Base-by-base conservation (phyloP, 2,797 vertebrate genomes). In the Tokudaia tokunoshimensis region DNA sequence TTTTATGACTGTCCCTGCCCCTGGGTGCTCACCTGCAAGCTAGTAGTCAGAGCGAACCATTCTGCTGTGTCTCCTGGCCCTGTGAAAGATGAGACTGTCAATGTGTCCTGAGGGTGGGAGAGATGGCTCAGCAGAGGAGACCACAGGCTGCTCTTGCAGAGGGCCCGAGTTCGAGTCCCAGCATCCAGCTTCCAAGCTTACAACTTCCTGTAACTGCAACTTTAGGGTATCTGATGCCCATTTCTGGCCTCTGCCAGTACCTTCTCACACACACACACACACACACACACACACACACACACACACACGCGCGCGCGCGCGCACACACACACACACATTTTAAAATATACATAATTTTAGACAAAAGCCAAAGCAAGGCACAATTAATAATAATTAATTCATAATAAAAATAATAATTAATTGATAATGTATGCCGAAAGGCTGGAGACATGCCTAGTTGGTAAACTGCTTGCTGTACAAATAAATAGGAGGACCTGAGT, bases 221-320 rank as follows among this genome's bases (percentile, higher is more conserved):
- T 72, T 15, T 22, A 41, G 34, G 50, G 7, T 2, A 72, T 20
- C 67, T 72, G 67, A 70, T 19, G 8, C 6, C 10, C 31, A 52
- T 47, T 86, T 50, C 34, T 52, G 84, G 22, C 34, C 47, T 86
- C 20, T 26, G 19, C 20, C 17, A 70, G 44, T 24, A 70, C 44
- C 31, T 70, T 20, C 44, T 9, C 0, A 8, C 31, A 5, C 20
- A 4, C 6, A 4, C 2, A 1, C 61, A 13, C 29, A 8, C 29
- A 0, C 26, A 11, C 82, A 47, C 59, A 44, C 24, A 63, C 15
- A 83, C 31, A 37, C 37, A 83, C 22, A 63, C 55, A 63, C 24
- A 31, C 22, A 19, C 3, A 63, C 31, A 82, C 22, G 17, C 20
- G 10, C 3, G 44, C 31, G 59, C 22, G n/a, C n/a, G n/a, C n/a